These are phyloP conservation scores for Archocentrus centrarchus DNA, from an alignment of 2,113 vertebrate species.

Conservation along the genomic window DNA sequence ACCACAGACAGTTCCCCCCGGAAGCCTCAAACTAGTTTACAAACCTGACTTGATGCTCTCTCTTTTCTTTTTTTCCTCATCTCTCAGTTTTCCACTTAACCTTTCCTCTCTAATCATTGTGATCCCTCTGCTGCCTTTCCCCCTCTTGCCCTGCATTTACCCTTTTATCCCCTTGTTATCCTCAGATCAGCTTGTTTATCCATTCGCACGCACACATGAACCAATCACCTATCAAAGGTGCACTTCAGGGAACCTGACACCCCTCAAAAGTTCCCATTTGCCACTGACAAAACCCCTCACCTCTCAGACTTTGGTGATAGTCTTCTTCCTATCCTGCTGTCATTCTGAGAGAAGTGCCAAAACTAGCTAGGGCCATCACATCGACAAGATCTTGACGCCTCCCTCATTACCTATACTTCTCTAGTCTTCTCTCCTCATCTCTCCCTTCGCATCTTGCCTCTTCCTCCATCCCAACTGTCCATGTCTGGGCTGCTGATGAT, in stretches of 20 bases:
- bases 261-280: conserved; percentile 43
- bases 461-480: conserved; percentile 59
- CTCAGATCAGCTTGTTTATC: conserved; percentile 28
- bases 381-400: conserved; percentile 54
- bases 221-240: conserved; percentile 40
- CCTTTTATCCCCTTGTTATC: conserved; percentile 16
- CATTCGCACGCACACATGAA: conserved; percentile 14
- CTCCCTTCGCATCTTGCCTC: conserved; percentile 28
- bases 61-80: not conserved
- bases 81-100: conserved; percentile 27
- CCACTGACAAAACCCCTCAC: conserved; percentile 26
- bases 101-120: conserved; percentile 49
- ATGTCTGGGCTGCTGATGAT: conserved; percentile 59
- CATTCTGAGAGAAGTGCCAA: conserved; percentile 41
- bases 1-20: conserved; percentile 71
- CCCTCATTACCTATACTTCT: conserved; percentile 65
- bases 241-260: conserved; percentile 31
- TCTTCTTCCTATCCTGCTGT: conserved; percentile 43
- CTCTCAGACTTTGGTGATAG: conserved; percentile 34
- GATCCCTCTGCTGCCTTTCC: conserved; percentile 4
- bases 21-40: conserved; percentile 43
- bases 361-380: conserved; percentile 29
- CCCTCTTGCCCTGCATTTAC: conserved; percentile 18
- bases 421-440: conserved; percentile 43
- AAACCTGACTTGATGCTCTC: conserved; percentile 55